Evolutionary conservation across 2,888 invertebrate species (phyloP), one percentile per base, ranked within the genome.

Genomic region (Mesodorylaimus sp.): DNA sequence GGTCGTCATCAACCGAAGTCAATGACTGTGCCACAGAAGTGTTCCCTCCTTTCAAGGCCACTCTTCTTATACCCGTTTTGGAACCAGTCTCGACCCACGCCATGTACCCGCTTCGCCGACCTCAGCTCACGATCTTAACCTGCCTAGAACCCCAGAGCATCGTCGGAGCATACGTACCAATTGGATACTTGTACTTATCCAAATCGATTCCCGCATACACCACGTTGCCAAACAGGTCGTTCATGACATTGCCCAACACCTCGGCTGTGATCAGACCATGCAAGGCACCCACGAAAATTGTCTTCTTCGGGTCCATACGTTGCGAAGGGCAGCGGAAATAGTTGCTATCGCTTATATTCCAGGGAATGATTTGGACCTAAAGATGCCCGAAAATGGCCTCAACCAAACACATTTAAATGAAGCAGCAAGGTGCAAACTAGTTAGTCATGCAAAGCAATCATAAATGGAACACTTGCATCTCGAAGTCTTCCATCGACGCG

Each of bases 341-440:
- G 70, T 84, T 86, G n/a, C 86, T 82, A 70, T 95, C 89, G 54
- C 78, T 77, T 60, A 89, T 75, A 48, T 82, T 78, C 95, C 95
- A 97, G 2, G 95, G 95, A 64, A 95, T 95, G 45, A 95, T 85
- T 72, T 97, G 86, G 47, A 86, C 89, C 85, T 86, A n/a, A n/a
- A n/a, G n/a, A n/a, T n/a, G n/a, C n/a, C n/a, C n/a, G n/a, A n/a
- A n/a, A 88, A 85, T 86, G 58, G 13, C 23, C 19, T 5, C 10
- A 7, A 19, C 41, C 23, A 39, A 7, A 19, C 19, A n/a, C n/a
- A 39, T n/a, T 5, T 5, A n/a, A n/a, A 39, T 19, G 41, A 7
- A 5, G 24, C 41, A 5, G n/a, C 5, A 39, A 23, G 10, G 7
- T 5, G 7, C 5, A 19, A n/a, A 5, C 7, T 5, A n/a, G n/a